Evolutionary conservation across 2,888 invertebrate genomes (phyloP).

Genomic region (Ptychoptera albimana): DNA sequence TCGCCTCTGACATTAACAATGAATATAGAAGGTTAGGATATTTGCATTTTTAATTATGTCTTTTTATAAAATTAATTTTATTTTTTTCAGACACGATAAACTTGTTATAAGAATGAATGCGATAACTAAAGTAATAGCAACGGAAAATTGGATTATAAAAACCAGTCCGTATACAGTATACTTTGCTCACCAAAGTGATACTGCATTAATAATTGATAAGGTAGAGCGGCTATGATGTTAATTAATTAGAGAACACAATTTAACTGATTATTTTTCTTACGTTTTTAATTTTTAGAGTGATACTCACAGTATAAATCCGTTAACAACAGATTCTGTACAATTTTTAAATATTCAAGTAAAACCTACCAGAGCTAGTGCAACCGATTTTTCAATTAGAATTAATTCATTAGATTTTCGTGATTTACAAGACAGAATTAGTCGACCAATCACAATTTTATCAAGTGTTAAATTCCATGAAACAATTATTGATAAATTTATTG

Average conservation of each 20-base stretch:
- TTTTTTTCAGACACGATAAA: conserved; percentile 49
- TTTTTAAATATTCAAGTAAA: conserved; percentile 68
- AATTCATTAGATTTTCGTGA: conserved; percentile 66
- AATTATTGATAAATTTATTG: conserved; percentile 68
- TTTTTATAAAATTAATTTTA: conserved; percentile 4
- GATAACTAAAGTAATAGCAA: conserved; percentile 53
- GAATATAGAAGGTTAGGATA: conserved; percentile 68
- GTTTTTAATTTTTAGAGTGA: conserved; percentile 36
- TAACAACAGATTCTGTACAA: conserved; percentile 56
- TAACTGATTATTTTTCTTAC: not conserved
- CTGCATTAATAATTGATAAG: conserved; percentile 54
- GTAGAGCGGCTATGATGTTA: too few species aligned
- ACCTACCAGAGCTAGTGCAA: conserved; percentile 40
- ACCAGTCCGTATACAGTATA: conserved; percentile 56
- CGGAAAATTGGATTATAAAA: conserved; percentile 79
- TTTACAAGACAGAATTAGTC: conserved; percentile 50
- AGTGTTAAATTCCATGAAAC: conserved; percentile 60
- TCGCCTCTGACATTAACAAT: conserved; percentile 52
- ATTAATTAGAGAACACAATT: conserved; percentile 14
- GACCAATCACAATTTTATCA: conserved; percentile 49
- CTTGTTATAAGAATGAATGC: conserved; percentile 51
- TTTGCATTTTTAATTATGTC: conserved; percentile 3
- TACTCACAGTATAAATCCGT: conserved; percentile 49
- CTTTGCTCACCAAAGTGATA: conserved; percentile 65
- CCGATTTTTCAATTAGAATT: conserved; percentile 51